Conservation (phyloP, 2,888 invertebrate species). For the Lithodes maja region DNA sequence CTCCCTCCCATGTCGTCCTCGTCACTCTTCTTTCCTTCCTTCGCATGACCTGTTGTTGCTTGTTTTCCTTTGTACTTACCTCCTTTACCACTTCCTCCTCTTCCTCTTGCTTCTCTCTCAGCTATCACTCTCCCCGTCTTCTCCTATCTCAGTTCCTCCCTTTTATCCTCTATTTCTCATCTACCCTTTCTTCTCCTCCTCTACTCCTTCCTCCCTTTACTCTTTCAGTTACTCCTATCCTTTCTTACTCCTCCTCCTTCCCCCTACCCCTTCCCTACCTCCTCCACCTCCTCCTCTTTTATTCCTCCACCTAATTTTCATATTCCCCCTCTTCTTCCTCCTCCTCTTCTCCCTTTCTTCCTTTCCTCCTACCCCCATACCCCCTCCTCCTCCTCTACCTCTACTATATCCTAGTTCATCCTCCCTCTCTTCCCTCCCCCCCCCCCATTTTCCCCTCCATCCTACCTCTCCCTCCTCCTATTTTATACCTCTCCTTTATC, state of each 20-base stretch:
- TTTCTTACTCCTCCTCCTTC: neutral
- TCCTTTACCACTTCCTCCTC: neutral
- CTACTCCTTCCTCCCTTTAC: neutral
- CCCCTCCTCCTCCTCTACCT: neutral
- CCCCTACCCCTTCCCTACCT: neutral
- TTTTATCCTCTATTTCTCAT: neutral
- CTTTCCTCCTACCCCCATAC: neutral
- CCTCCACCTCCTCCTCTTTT: neutral
- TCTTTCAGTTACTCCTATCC: neutral
- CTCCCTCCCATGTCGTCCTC: too few species aligned
- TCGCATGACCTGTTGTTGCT: too few species aligned
- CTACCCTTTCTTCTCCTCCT: neutral
- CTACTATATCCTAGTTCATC: neutral
- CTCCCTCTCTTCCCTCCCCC: neutral
- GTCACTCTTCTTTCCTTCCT: too few species aligned
- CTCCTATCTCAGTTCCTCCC: neutral
- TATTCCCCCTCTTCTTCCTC: neutral
- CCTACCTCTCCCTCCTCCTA: neutral
- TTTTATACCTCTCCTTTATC: neutral
- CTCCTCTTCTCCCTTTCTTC: neutral
- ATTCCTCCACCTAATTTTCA: neutral
- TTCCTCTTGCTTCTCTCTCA: neutral
- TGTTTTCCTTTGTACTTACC: neutral
- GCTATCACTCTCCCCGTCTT: neutral
- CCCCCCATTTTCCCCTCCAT: neutral